phyloP scores from a whole-genome alignment of 2,888 invertebrate species.

The Harpalus rufipes region DNA sequence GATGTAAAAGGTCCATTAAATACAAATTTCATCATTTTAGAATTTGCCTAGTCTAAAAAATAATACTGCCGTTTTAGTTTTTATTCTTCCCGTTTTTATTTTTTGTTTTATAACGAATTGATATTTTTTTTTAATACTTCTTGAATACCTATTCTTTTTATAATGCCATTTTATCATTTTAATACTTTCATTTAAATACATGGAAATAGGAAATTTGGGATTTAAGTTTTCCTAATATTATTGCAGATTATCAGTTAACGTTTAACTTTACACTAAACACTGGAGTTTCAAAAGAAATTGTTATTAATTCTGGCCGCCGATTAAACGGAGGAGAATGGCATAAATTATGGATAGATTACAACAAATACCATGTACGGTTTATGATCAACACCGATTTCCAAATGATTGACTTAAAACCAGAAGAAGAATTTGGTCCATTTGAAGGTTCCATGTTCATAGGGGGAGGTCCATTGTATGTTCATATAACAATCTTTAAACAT shows the following conservation, averaged over 20 bases:
- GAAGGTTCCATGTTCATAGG: slow-evolving; percentile 97
- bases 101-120: too few relatives aligned
- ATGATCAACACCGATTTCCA: slow-evolving; percentile 94
- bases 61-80: too few relatives aligned
- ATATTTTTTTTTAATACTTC: too few relatives aligned
- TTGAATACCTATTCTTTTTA: too few relatives aligned
- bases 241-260: slow-evolving; percentile 88
- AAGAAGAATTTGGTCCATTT: slow-evolving; percentile 94
- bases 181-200: background rate
- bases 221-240: background rate
- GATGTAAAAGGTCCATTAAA: too few relatives aligned
- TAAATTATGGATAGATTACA: slow-evolving; percentile 96
- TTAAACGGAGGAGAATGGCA: slow-evolving; percentile 97
- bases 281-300: slow-evolving; percentile 88
- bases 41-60: too few relatives aligned
- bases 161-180: background rate
- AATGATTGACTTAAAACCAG: slow-evolving; percentile 90
- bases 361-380: slow-evolving; percentile 94
- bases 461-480: slow-evolving; percentile 92
- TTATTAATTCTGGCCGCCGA: slow-evolving; percentile 89
- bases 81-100: too few relatives aligned
- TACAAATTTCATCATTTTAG: too few relatives aligned
- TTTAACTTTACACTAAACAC: slow-evolving; percentile 94
- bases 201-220: too few relatives aligned
- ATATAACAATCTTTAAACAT: background rate